These are phyloP conservation scores for Pediacus dermestoides DNA, from an alignment of 2,888 invertebrate genomes.

Conservation along the genomic window DNA sequence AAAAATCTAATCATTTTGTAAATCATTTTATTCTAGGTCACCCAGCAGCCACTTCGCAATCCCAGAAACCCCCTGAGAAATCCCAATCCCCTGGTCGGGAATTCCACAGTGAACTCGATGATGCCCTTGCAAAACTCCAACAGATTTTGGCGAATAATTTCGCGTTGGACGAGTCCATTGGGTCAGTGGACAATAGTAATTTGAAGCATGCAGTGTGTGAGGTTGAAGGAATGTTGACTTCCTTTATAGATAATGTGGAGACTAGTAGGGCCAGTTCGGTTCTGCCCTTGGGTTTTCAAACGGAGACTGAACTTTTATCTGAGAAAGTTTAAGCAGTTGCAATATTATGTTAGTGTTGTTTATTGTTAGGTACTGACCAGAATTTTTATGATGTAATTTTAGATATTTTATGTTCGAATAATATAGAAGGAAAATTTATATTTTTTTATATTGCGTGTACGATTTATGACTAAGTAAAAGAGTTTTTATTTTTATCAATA, in stretches of 20 bases:
- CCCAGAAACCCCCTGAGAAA: constrained; percentile 15
- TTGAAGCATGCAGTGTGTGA: constrained; percentile 66
- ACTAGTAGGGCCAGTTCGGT: constrained; percentile 50
- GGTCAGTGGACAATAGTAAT: constrained; percentile 62
- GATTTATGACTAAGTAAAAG: too few species aligned
- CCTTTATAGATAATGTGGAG: constrained; percentile 65
- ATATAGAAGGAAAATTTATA: too few species aligned
- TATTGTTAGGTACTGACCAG: too few species aligned
- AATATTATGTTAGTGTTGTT: too few species aligned
- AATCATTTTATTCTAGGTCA: constrained; percentile 12
- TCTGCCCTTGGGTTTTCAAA: too few species aligned
- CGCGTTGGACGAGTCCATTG: constrained; percentile 57
- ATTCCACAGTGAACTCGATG: constrained; percentile 64
- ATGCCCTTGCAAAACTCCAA: constrained; percentile 65
- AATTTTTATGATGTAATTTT: too few species aligned
- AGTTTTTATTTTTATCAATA: too few species aligned
- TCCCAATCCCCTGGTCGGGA: constrained; percentile 50
- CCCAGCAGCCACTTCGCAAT: constrained; percentile 12
- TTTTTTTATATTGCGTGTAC: too few species aligned
- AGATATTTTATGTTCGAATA: too few species aligned
- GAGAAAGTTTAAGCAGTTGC: too few species aligned
- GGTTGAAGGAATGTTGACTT: constrained; percentile 66
- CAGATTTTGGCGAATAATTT: constrained; percentile 69
- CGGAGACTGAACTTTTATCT: too few species aligned
- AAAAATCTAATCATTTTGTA: constrained; percentile 2